Conservation (phyloP, 2,797 vertebrate genomes). For the Melanotaenia nigrans region DNA sequence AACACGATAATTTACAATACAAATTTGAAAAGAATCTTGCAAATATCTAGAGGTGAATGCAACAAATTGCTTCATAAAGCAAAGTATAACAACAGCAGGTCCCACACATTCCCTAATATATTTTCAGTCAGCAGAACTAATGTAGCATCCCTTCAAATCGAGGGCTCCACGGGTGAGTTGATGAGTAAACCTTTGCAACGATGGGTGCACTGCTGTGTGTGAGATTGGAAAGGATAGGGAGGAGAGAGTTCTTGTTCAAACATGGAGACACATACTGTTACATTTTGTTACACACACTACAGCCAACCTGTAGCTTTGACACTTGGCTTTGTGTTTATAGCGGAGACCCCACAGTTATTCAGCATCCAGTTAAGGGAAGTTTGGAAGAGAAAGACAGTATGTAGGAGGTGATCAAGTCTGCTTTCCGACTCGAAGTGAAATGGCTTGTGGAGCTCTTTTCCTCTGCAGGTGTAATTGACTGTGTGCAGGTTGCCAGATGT, state of each 20-base stretch:
- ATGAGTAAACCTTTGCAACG: constrained; percentile 73
- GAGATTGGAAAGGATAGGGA: constrained; percentile 77
- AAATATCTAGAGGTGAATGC: constrained; percentile 35
- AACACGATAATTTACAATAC: neutral
- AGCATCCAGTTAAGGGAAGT: constrained; percentile 49
- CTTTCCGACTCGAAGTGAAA: constrained; percentile 48
- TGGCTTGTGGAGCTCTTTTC: constrained; percentile 31
- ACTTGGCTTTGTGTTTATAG: constrained; percentile 54
- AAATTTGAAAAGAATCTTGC: constrained; percentile 19
- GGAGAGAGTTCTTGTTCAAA: constrained; percentile 65
- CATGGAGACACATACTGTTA: constrained; percentile 60
- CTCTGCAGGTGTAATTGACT: constrained; percentile 52
- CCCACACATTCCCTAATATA: constrained; percentile 43
- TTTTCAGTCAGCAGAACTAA: constrained; percentile 61
- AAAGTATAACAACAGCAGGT: constrained; percentile 29
- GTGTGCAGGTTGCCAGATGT: neutral
- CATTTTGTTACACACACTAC: constrained; percentile 49
- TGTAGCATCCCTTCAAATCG: constrained; percentile 66
- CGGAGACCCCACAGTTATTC: constrained; percentile 43
- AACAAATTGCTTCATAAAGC: constrained; percentile 52
- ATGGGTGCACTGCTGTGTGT: constrained; percentile 73
- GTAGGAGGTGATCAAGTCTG: constrained; percentile 58
- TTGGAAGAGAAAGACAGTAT: constrained; percentile 41
- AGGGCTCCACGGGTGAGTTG: constrained; percentile 70
- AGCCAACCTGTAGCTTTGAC: constrained; percentile 57